Conservation (phyloP, 2,797 vertebrate species). For the Syncerus caffer region DNA sequence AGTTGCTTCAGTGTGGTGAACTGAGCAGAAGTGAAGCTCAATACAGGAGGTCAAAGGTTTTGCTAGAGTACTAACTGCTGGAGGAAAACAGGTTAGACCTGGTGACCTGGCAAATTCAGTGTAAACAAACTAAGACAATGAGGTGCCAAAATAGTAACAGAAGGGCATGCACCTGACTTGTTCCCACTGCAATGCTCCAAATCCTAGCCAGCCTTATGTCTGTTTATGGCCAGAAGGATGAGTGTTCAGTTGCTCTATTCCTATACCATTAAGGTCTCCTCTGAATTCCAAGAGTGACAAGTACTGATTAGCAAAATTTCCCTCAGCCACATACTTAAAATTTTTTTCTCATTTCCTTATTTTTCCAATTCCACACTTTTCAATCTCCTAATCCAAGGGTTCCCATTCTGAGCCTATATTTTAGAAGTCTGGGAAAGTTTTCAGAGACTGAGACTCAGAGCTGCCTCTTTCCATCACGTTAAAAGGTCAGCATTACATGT, state of each 20-base stretch:
- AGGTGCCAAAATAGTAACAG: slow-evolving; percentile 19
- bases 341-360: not conserved
- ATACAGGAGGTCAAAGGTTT: slow-evolving; percentile 9
- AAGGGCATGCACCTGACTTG: not conserved
- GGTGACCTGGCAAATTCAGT: not conserved
- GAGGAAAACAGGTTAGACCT: slow-evolving; percentile 40
- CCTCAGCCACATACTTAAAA: not conserved
- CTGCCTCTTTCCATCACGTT: not conserved
- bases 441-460: not conserved
- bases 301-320: not conserved
- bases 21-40: not conserved
- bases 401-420: not conserved
- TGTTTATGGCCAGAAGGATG: not conserved
- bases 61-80: not conserved
- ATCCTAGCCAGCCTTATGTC: not conserved
- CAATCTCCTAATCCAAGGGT: not conserved
- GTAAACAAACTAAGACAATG: slow-evolving; percentile 13
- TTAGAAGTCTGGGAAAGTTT: not conserved
- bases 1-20: not conserved
- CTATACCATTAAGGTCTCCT: not conserved
- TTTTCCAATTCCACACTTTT: not conserved
- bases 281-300: not conserved
- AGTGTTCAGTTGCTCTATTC: not conserved
- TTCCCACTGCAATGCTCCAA: not conserved
- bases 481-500: not conserved